These are phyloP conservation scores for Abrostola tripartita DNA, from an alignment of 2,888 invertebrate species.

Conservation along the genomic window DNA sequence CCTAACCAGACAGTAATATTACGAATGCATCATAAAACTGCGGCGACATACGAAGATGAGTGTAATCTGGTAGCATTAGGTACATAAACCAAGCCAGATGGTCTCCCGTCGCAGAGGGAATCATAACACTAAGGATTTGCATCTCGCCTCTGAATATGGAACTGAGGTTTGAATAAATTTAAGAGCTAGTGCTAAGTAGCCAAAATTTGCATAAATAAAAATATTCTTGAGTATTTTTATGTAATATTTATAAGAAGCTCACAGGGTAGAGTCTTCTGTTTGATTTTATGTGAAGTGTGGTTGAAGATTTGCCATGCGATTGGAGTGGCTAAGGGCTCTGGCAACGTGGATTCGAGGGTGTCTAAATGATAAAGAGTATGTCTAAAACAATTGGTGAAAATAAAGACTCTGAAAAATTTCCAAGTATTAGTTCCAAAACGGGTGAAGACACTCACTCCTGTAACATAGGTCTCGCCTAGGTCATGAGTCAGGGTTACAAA, in stretches of 20 bases:
- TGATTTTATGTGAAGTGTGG: too few relatives aligned
- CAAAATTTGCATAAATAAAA: slow-evolving; percentile 27
- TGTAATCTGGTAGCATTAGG: slow-evolving; percentile 23
- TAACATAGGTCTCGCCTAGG: too few relatives aligned
- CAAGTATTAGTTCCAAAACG: too few relatives aligned
- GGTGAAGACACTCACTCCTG: too few relatives aligned
- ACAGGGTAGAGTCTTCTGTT: neutral
- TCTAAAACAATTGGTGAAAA: too few relatives aligned
- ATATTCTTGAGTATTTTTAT: slow-evolving; percentile 14
- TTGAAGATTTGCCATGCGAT: too few relatives aligned
- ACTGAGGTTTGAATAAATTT: slow-evolving; percentile 43
- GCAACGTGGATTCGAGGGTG: too few relatives aligned
- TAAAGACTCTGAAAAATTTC: too few relatives aligned
- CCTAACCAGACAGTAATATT: too few relatives aligned
- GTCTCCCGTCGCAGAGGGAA: slow-evolving; percentile 18
- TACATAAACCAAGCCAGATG: slow-evolving; percentile 21
- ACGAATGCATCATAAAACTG: neutral
- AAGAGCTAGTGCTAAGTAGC: slow-evolving; percentile 24
- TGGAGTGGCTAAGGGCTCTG: too few relatives aligned
- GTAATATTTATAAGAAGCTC: neutral
- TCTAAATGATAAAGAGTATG: too few relatives aligned
- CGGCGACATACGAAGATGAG: slow-evolving; percentile 5
- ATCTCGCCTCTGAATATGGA: slow-evolving; percentile 48
- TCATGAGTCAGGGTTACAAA: too few relatives aligned
- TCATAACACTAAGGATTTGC: slow-evolving; percentile 50